phyloP scores from a whole-genome alignment of 2,113 vertebrate genomes.

The Zingel zingel region DNA sequence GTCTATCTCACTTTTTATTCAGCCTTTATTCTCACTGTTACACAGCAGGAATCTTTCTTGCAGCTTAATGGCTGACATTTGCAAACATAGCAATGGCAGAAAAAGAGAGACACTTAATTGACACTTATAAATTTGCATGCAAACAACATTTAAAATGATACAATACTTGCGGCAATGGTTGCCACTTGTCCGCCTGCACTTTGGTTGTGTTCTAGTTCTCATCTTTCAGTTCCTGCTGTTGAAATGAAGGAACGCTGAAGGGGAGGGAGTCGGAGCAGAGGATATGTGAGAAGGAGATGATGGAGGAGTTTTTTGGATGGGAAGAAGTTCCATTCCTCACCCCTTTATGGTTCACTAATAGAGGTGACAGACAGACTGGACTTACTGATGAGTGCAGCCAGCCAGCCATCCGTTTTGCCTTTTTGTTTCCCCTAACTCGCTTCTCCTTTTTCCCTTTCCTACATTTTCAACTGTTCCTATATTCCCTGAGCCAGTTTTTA shows the following conservation, averaged over 20 bases:
- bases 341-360: conserved; percentile 55
- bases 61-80: background rate
- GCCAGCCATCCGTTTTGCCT: conserved; percentile 12
- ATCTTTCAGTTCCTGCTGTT: background rate
- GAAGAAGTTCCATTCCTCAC: conserved; percentile 33
- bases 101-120: conserved; percentile 52
- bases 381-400: conserved; percentile 53
- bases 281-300: conserved; percentile 23
- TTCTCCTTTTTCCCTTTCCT: background rate
- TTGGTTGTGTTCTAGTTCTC: conserved; percentile 3
- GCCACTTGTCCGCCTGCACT: background rate
- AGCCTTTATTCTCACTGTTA: conserved; percentile 33
- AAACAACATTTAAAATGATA: conserved; percentile 22
- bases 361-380: conserved; percentile 50
- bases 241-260: background rate
- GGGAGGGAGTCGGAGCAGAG: conserved; percentile 4
- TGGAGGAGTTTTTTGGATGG: conserved; percentile 26
- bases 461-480: background rate
- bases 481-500: background rate
- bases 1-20: conserved; percentile 15
- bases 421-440: conserved; percentile 12
- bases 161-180: conserved; percentile 6
- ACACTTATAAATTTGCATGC: conserved; percentile 47
- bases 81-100: background rate
- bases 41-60: background rate